phyloP scores from a whole-genome alignment of 2,888 invertebrate genomes.

The Hyalella azteca region DNA sequence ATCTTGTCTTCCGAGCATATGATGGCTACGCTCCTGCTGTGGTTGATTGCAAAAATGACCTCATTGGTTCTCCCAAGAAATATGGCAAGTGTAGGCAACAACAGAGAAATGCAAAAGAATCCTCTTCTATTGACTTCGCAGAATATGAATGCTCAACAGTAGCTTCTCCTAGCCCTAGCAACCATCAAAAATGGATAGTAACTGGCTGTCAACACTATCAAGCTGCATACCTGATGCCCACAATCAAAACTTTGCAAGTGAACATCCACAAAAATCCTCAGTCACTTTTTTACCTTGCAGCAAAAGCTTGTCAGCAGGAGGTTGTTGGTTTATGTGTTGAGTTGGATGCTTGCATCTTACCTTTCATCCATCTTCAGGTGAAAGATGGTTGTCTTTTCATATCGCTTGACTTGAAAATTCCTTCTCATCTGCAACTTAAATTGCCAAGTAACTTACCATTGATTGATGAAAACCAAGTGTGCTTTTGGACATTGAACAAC shows the following conservation, averaged over 20 bases:
- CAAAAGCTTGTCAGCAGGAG: neutral
- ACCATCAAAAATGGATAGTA: no score
- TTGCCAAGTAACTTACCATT: neutral
- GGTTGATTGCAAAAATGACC: no score
- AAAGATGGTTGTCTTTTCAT: neutral
- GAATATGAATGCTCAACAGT: no score
- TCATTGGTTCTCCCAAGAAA: no score
- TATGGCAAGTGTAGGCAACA: no score
- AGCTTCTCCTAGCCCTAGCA: no score
- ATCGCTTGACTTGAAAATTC: neutral
- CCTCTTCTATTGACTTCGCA: no score
- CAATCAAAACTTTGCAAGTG: neutral
- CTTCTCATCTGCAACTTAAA: neutral
- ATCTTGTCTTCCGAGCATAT: slow-evolving; percentile 12
- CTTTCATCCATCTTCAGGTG: neutral
- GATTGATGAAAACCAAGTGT: neutral
- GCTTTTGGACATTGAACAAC: neutral
- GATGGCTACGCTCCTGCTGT: no score
- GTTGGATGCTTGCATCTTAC: neutral
- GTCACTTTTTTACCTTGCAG: neutral
- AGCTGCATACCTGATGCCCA: neutral
- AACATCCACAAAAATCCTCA: neutral
- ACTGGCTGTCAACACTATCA: neutral
- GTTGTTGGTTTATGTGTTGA: neutral
- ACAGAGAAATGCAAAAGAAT: no score